These are phyloP conservation scores for Syrrhaptes paradoxus DNA, from an alignment of 2,113 vertebrate species.

Conservation along the genomic window DNA sequence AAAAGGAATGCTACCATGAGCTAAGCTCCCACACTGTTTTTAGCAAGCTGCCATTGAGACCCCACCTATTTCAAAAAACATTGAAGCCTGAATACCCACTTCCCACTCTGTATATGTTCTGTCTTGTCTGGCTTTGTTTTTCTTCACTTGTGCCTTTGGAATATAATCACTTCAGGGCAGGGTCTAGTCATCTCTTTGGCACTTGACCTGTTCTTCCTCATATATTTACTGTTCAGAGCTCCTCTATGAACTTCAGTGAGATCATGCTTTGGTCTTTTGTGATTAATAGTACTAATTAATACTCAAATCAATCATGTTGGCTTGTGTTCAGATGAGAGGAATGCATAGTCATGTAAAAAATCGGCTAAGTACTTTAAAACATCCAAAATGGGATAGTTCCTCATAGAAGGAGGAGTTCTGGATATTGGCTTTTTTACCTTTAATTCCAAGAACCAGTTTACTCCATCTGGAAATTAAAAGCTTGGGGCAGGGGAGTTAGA, in stretches of 20 bases:
- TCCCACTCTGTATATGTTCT: slow-evolving; percentile 56
- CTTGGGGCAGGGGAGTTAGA: not conserved
- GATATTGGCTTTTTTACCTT: not conserved
- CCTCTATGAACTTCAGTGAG: not conserved
- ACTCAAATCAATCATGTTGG: slow-evolving; percentile 40
- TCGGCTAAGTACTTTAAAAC: not conserved
- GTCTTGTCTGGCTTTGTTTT: slow-evolving; percentile 47
- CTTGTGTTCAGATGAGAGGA: not conserved
- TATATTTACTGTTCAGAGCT: slow-evolving; percentile 9
- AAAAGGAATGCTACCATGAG: not conserved
- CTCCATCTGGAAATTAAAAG: not conserved
- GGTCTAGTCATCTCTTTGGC: slow-evolving; percentile 49
- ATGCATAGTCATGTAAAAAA: slow-evolving; percentile 1
- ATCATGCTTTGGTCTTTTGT: slow-evolving; percentile 8
- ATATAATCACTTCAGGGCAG: slow-evolving; percentile 52
- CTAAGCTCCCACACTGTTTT: slow-evolving; percentile 56
- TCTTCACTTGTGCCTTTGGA: slow-evolving; percentile 42
- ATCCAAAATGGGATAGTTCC: not conserved
- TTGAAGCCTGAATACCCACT: slow-evolving; percentile 52
- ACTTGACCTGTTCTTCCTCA: slow-evolving; percentile 44
- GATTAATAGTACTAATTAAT: slow-evolving; percentile 43
- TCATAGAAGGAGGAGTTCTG: not conserved
- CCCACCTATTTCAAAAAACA: slow-evolving; percentile 52
- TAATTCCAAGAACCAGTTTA: not conserved
- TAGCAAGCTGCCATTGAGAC: slow-evolving; percentile 54